Evolutionary conservation across 2,888 invertebrate species (phyloP), one percentile per base, ranked within the genome.

Genomic region (Caenorhabditis uteleia): DNA sequence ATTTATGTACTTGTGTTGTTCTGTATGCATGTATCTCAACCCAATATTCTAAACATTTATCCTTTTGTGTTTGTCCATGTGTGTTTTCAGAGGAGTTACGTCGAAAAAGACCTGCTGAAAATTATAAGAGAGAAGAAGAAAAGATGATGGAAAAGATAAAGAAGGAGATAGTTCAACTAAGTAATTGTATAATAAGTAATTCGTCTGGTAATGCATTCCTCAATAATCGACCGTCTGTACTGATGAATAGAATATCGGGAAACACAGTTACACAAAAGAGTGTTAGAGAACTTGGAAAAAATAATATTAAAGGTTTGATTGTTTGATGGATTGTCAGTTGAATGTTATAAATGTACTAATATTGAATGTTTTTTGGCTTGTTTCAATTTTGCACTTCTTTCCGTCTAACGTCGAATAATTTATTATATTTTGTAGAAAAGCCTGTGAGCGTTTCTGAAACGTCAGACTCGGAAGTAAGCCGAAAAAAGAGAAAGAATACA

Each of bases 391-490:
- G n/a, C n/a, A n/a, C n/a, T n/a, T n/a, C n/a, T n/a, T n/a, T n/a
- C n/a, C n/a, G n/a, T n/a, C n/a, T n/a, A n/a, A n/a, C n/a, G n/a
- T n/a, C n/a, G n/a, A n/a, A n/a, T n/a, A n/a, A n/a, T n/a, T n/a
- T n/a, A n/a, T n/a, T n/a, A n/a, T n/a, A n/a, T n/a, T n/a, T n/a
- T n/a, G n/a, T 48, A 56, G 62, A 56, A 26, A 56, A 53, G 25
- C 34, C 26, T 16, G 58, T 65, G 34, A 58, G 50, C 42, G 58
- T 58, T 48, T 65, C 64, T 4, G 64, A 65, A 49, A 58, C 64
- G 8, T 65, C 64, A n/a, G 64, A 65, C 20, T 46, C 46, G 23
- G 64, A 65, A 18, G 47, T 49, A 16, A 33, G 26, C 3, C 7
- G 45, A 14, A 47, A 38, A 26, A 36, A 20, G 23, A 3, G 31